A percentile compares a stretch with the other conserved stretches of the same genome.
Evolutionary conservation across 2,797 vertebrate genomes (phyloP).

Genomic region (Pangasius mekongensis): DNA sequence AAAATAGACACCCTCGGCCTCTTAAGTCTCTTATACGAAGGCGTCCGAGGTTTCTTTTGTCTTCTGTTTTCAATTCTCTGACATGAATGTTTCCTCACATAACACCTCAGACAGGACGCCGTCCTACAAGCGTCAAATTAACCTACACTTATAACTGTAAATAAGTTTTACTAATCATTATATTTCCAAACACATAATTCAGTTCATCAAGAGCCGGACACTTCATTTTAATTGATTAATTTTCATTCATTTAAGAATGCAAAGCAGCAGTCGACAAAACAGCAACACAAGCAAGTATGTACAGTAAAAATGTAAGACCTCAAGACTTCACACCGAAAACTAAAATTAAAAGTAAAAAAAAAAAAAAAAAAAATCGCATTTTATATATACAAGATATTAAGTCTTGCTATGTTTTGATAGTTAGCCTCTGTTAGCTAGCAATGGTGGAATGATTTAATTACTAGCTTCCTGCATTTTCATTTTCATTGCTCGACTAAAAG

Average conservation of each 20-base stretch:
- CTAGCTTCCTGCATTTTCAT: too few species aligned
- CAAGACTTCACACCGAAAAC: too few species aligned
- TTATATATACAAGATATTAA: too few species aligned
- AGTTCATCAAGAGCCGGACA: neutral
- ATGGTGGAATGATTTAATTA: too few species aligned
- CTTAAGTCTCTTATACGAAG: neutral
- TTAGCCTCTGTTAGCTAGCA: too few species aligned
- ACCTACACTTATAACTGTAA: neutral
- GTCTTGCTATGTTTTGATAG: too few species aligned
- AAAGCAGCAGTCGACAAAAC: neutral
- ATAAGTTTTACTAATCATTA: neutral
- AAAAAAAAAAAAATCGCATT: too few species aligned
- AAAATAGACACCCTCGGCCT: conserved; percentile 8
- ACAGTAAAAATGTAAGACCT: too few species aligned
- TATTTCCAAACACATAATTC: neutral
- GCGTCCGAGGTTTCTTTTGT: neutral
- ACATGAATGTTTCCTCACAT: neutral
- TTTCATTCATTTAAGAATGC: neutral
- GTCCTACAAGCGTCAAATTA: neutral
- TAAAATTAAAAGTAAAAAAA: too few species aligned
- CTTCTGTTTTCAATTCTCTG: neutral
- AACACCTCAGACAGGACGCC: neutral
- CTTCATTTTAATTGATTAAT: neutral
- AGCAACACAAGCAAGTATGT: too few species aligned
- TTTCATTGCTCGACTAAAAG: too few species aligned